Percentiles rank a stretch among this genome's conserved stretches.
These are phyloP conservation scores for Amiota communis DNA, from an alignment of 2,888 invertebrate species.

Conservation along the genomic window DNA sequence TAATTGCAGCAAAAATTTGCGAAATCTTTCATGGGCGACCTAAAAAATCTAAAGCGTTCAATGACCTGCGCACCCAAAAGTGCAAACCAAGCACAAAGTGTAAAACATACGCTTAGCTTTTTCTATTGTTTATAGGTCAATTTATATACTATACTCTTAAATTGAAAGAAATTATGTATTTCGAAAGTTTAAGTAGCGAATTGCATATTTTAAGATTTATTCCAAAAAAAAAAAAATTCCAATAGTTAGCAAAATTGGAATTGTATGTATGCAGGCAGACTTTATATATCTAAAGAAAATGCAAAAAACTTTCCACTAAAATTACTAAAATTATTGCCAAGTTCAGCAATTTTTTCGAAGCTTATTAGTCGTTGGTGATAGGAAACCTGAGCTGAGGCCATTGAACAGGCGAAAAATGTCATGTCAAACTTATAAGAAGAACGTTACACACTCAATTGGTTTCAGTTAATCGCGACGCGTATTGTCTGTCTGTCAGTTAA, in stretches of 20 bases:
- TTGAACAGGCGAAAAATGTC: constrained; percentile 48
- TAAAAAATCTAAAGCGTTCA: constrained; percentile 7
- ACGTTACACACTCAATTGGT: constrained; percentile 46
- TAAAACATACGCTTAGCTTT: neutral
- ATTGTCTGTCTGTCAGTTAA: constrained; percentile 1
- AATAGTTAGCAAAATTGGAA: neutral
- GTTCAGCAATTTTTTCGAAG: constrained; percentile 12
- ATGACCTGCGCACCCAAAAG: neutral
- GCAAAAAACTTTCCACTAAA: constrained; percentile 20
- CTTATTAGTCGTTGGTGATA: constrained; percentile 40
- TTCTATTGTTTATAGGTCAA: constrained; percentile 13
- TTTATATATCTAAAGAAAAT: too few species aligned
- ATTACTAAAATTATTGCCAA: neutral
- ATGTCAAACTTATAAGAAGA: constrained; percentile 62
- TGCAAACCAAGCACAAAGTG: constrained; percentile 2
- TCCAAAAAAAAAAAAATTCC: neutral
- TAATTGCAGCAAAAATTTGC: too few species aligned
- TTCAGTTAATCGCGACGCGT: constrained; percentile 48
- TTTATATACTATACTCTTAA: neutral
- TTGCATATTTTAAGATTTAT: too few species aligned
- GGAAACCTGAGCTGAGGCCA: constrained; percentile 62
- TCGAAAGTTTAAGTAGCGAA: neutral
- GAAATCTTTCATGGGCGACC: neutral
- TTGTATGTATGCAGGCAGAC: neutral
- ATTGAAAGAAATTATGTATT: constrained; percentile 4